A percentile compares a stretch with the other conserved stretches of the same genome.
phyloP scores from a whole-genome alignment of 2,113 vertebrate species.

The Arvicanthis niloticus region DNA sequence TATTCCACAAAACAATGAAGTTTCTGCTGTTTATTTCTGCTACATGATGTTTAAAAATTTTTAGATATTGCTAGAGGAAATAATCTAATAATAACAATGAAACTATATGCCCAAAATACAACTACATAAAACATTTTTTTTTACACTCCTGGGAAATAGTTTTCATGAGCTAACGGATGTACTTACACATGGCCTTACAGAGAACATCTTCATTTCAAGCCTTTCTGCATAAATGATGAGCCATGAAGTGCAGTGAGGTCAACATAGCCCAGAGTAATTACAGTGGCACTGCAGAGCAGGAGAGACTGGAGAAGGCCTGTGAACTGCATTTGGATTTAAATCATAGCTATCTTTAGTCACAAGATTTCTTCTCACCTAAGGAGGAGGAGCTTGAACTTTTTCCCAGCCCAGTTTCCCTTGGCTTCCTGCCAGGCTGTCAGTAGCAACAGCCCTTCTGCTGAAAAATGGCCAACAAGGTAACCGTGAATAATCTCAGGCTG shows the following conservation, averaged over 20 bases:
- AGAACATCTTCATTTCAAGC: conserved; percentile 50
- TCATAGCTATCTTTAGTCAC: conserved; percentile 17
- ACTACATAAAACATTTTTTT: neutral
- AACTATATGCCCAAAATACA: neutral
- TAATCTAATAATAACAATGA: neutral
- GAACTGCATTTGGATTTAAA: conserved; percentile 38
- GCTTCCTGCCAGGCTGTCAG: conserved; percentile 30
- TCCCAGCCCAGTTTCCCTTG: conserved; percentile 13
- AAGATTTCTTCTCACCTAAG: conserved; percentile 46
- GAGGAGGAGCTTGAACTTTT: conserved; percentile 25
- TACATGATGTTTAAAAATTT: neutral
- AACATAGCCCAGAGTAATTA: neutral
- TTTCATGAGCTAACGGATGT: neutral
- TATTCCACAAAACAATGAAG: neutral
- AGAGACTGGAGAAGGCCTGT: neutral
- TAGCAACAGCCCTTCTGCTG: neutral
- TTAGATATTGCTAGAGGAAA: neutral
- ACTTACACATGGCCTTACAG: neutral
- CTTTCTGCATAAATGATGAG: conserved; percentile 5
- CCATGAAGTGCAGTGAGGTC: neutral
- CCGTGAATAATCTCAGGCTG: conserved; percentile 54
- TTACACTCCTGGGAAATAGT: neutral
- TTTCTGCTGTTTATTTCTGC: neutral
- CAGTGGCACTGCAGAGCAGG: neutral
- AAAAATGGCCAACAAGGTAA: conserved; percentile 67